Base-by-base conservation (phyloP, 2,797 vertebrate genomes). In the Lutjanus campechanus region DNA sequence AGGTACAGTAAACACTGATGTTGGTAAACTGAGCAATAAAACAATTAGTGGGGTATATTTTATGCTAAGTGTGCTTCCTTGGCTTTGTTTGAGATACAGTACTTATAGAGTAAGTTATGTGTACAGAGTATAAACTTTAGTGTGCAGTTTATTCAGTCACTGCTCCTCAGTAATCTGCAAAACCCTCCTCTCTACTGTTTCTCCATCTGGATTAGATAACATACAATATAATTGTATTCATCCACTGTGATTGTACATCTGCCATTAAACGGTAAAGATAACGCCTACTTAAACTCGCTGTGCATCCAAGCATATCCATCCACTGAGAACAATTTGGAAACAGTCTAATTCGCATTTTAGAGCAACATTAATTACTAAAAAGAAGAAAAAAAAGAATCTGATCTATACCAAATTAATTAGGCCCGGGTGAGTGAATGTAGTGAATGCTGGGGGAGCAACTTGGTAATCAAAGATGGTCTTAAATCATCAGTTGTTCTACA, bases 391-490 rank as follows among this genome's bases (percentile, higher is more conserved):
- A 74, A 79, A 59, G 50, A 76, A 86, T 85, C 77, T 84, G 87
- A 88, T 89, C 85, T 90, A 85, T 77, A 89, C 62, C 69, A 90
- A 91, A 93, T 93, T 73, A 92, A 93, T 93, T 90, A 92, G 54
- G 63, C 62, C 82, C 15, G 47, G 76, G 67, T 84, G 69, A 91
- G 55, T 84, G 70, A 70, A 83, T 85, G 79, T 47, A 76, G 67
- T 71, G 70, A 85, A 89, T 81, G 72, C 77, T 85, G 63, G 71
- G 78, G 77, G 69, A 88, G 69, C 60, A 56, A 84, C 55, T 36
- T 60, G 40, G 74, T 85, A 91, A 92, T 94, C 86, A 91, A 86
- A 93, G 87, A 90, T 77, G 65, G 76, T 82, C 79, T 88, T 93
- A 83, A 88, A 88, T 90, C 81, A 84, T 87, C 81, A 85, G 73